Evolutionary conservation across 1,140 invertebrate genomes (phyloP), one percentile per base, ranked within the genome.

Genomic region (Caerostris darwini): DNA sequence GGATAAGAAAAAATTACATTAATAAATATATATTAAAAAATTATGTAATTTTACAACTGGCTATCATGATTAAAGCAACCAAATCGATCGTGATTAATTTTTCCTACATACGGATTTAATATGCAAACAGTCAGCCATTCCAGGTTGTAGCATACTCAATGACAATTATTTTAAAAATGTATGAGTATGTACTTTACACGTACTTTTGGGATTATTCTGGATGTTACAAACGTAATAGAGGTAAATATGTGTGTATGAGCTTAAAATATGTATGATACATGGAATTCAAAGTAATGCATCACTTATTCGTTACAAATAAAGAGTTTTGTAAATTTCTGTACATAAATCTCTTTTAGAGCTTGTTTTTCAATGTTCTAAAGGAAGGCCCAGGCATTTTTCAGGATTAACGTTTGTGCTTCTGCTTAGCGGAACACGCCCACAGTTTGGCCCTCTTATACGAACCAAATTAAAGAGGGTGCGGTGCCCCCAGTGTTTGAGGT

Each of bases 401-500:
- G 53, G 19, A 77, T 50, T 50, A 77, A 34, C 53, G 71, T 77
- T 77, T 77, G 53, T 77, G 71, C 34, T 19, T 50, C 50, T 77
- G 71, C 12, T 53, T 53, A 34, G 83, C 12, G 83, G 83, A 3
- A 57, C 67, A 93, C 92, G 83, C 92, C 92, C 92, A 77, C 64
- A 58, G 6, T 57, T 93, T 87, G 82, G 61, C 83, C 92, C 85
- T 89, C 14, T 94, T 94, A 64, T 81, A 58, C 57, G 19, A n/a
- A 88, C 64, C 61, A 88, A 61, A 94, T 17, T 56, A 34, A 56
- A n/a, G n/a, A 94, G 92, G 92, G 92, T 94, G 92, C 69, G 92
- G 92, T 58, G 86, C 85, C 92, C 92, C 86, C 64, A 8, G 34
- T 94, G 92, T 94, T 94, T 94, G 92, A 56, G 64, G 92, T 93